Evolutionary conservation across 2,113 vertebrate genomes (phyloP), one percentile per base, ranked within the genome.

Genomic region (Choloepus hoffmanni): DNA sequence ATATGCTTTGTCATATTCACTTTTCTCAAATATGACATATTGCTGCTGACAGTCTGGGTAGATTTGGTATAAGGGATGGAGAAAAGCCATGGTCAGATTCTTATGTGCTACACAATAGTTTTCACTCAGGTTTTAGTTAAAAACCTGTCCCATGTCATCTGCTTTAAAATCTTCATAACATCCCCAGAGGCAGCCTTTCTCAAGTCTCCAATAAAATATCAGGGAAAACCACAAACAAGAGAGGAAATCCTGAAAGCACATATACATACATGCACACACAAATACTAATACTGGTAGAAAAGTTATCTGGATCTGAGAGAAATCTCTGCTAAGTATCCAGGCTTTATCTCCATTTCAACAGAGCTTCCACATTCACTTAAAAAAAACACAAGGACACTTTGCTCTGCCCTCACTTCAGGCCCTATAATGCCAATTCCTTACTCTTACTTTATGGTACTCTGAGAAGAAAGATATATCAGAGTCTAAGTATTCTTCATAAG

Each of bases 381-480:
- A 9, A 28, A 70, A 90, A 93, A 3, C 53, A 62, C 5, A 40
- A 18, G 19, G 16, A 73, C 28, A 45, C 23, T 62, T 50, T n/a
- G 1, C 26, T 74, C 13, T 60, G 50, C 16, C 7, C 12, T 92
- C 23, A 23, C 1, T 79, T 45, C 36, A 33, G 14, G 11, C 3
- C 13, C 19, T 90, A 45, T 77, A 83, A 30, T 60, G 45, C 6
- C 45, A 86, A 63, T 53, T 48, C 68, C 7, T 3, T 60, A 73
- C 18, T 53, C 96, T 85, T 53, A 85, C 18, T 94, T 85, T 50
- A 58, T 77, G 28, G 84, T 19, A 87, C 1, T 21, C 72, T 73
- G n/a, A 89, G 13, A 87, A 92, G 15, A 85, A 53, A 94, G 48
- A 58, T 30, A n/a, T 23, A 67, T 63, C 15, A 82, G 82, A 88